These are phyloP conservation scores for Microctonus hyperodae DNA, from an alignment of 2,888 invertebrate species.

Conservation along the genomic window DNA sequence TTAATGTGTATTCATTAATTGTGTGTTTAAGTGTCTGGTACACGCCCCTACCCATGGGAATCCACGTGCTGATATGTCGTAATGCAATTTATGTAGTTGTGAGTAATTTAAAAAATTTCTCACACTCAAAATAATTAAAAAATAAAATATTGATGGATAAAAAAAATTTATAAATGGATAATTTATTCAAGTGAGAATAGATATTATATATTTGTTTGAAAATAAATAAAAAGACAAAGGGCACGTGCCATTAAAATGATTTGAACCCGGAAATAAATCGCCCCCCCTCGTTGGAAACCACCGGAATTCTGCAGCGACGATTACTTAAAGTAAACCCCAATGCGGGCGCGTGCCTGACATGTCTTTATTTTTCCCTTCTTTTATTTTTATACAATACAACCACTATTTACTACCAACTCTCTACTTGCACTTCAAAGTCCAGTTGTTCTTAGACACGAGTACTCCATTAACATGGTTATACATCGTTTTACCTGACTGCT, in stretches of 20 bases:
- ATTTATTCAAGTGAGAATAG: too few relatives aligned
- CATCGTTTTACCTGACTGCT: constrained; percentile 23
- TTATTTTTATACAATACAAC: constrained; percentile 16
- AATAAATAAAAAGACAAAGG: background rate
- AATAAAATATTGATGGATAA: too few relatives aligned
- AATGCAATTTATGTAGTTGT: background rate
- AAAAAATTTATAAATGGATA: too few relatives aligned
- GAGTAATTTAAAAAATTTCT: background rate
- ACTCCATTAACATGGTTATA: constrained; percentile 51
- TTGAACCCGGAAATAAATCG: constrained; percentile 6
- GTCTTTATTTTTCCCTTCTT: constrained; percentile 25
- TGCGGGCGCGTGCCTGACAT: constrained; percentile 57
- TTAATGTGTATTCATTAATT: constrained; percentile 1
- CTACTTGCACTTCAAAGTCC: background rate
- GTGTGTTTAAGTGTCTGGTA: constrained; percentile 17
- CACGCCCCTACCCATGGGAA: constrained; percentile 51
- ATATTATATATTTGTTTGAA: too few relatives aligned
- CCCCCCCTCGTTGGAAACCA: constrained; percentile 24
- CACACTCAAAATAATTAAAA: background rate
- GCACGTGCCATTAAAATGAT: constrained; percentile 9
- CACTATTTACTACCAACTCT: background rate
- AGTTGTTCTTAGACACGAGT: constrained; percentile 47
- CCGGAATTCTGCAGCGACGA: constrained; percentile 41
- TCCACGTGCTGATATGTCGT: constrained; percentile 2
- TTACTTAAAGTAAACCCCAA: constrained; percentile 36